Evolutionary conservation across 2,888 invertebrate genomes (phyloP), one percentile per base, ranked within the genome.

Genomic region (Drosophila rubida): DNA sequence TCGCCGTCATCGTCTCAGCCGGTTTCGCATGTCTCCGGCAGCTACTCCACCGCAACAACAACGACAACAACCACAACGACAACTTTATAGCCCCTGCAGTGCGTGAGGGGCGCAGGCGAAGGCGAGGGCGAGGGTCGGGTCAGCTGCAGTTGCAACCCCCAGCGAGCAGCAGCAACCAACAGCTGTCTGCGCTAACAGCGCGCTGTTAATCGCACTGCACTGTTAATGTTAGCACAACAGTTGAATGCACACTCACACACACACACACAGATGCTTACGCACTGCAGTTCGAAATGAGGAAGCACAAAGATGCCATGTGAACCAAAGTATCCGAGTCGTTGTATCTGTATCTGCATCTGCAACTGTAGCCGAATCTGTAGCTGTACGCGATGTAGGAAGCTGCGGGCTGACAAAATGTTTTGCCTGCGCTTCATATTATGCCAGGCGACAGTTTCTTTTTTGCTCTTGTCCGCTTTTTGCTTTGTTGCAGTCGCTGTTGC

Each of bases 11-110:
- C 75, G 73, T 69, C 73, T 57, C 69, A 69, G 78, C 72, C 75
- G 79, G 85, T 84, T 84, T 87, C 75, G 81, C 84, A 80, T 83
- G 78, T 77, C 62, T 60, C 61, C 53, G 62, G 51, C 76, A 59
- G 50, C 64, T 58, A 53, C 60, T 45, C 37, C 51, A 50, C 30
- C 39, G 44, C 62, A 65, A 14, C 59, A 59, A 13, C 61, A 59
- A 30, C 73, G 51, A 37, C 53, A 65, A 9, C 50, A 66, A 46
- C 57, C 53, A 59, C 53, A 27, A 42, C 85, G 71, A 85, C 82
- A 82, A 80, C 83, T 86, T 85, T 81, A 86, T 82, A 80, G 80
- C 80, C 51, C 67, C 57, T 65, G 63, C 60, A 66, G 63, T 86
- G 87, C 82, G 87, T 86, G 78, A 67, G 75, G 64, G 64, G 53